Percentiles rank a stretch among this genome's conserved stretches.
phyloP scores from a whole-genome alignment of 2,888 invertebrate species.

The Drosophila ustulata region DNA sequence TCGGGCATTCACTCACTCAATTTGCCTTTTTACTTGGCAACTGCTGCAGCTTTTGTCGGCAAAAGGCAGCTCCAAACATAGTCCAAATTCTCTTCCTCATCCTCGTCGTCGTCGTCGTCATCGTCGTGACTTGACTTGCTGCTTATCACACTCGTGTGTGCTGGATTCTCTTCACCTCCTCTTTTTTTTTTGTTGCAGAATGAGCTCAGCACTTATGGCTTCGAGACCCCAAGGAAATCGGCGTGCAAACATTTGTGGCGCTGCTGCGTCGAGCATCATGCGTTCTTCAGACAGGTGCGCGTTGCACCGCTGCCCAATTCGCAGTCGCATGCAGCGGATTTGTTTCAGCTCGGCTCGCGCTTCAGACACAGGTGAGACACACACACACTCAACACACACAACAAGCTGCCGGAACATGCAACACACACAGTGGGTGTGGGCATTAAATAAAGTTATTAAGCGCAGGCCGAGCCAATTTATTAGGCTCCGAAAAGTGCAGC shows the following conservation, averaged over 20 bases:
- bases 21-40: slow-evolving; percentile 70
- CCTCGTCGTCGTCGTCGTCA: slow-evolving; percentile 23
- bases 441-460: slow-evolving; percentile 64
- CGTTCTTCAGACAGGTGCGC: slow-evolving; percentile 95
- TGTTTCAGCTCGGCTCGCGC: slow-evolving; percentile 92
- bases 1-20: slow-evolving; percentile 79
- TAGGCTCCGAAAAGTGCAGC: slow-evolving; percentile 51
- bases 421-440: slow-evolving; percentile 12
- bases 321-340: slow-evolving; percentile 88
- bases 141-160: slow-evolving; percentile 68
- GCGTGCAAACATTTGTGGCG: slow-evolving; percentile 98
- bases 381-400: background rate
- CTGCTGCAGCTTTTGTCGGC: slow-evolving; percentile 54
- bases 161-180: slow-evolving; percentile 33
- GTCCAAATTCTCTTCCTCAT: slow-evolving; percentile 4
- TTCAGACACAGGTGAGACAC: slow-evolving; percentile 90
- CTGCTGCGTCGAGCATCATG: slow-evolving; percentile 98
- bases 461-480: slow-evolving; percentile 20
- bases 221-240: slow-evolving; percentile 95
- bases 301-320: slow-evolving; percentile 88
- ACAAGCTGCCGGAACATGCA: slow-evolving; percentile 57
- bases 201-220: slow-evolving; percentile 98
- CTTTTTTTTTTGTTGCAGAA: slow-evolving; percentile 86
- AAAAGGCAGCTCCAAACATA: slow-evolving; percentile 17
- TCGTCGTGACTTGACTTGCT: slow-evolving; percentile 50